Percentiles rank a stretch among this genome's conserved stretches.
Conservation (phyloP, 2,888 invertebrate species). For the Aphrophora alni region DNA sequence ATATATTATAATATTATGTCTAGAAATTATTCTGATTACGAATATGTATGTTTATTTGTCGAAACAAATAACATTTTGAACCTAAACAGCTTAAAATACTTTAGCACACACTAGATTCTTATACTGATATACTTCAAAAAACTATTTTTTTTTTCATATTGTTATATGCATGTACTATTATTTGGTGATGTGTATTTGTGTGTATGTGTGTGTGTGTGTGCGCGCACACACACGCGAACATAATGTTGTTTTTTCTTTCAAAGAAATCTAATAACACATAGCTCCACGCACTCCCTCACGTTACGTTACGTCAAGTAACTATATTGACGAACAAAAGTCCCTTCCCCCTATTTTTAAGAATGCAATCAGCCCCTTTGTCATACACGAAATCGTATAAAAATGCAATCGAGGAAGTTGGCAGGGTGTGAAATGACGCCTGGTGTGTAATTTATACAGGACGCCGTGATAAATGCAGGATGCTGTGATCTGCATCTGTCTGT, state of each 20-base stretch:
- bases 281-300: not conserved
- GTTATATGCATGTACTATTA: too few relatives aligned
- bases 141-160: too few relatives aligned
- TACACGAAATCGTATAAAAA: conserved; percentile 41
- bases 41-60: too few relatives aligned
- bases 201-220: too few relatives aligned
- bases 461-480: conserved; percentile 34
- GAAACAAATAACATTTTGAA: too few relatives aligned
- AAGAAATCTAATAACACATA: not conserved
- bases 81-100: too few relatives aligned
- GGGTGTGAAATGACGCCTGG: conserved; percentile 42
- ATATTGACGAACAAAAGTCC: not conserved
- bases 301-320: not conserved
- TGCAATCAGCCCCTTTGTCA: conserved; percentile 41
- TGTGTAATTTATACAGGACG: conserved; percentile 30
- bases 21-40: too few relatives aligned
- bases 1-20: too few relatives aligned
- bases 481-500: conserved; percentile 7
- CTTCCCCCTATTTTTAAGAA: not conserved
- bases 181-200: too few relatives aligned
- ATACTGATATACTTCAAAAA: too few relatives aligned
- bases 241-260: not conserved
- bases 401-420: conserved; percentile 43
- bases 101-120: too few relatives aligned
- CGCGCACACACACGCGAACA: too few relatives aligned